Evolutionary conservation across 2,797 vertebrate genomes (phyloP).

Genomic region (Hippopotamyrus pictus): DNA sequence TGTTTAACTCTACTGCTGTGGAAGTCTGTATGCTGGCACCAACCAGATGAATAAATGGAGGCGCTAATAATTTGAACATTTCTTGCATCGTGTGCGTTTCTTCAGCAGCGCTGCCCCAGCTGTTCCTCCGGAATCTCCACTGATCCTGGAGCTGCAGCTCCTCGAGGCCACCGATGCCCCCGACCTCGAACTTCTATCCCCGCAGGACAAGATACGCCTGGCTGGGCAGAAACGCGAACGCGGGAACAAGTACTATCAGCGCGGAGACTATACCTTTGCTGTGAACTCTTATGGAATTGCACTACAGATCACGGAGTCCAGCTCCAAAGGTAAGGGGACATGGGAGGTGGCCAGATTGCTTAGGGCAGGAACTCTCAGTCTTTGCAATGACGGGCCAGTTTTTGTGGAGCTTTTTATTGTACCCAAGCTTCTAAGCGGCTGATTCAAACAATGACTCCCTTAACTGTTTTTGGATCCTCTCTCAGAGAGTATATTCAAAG

Average conservation of each 20-base stretch:
- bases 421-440: background rate
- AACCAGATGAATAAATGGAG: background rate
- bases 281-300: conserved; percentile 89
- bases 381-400: background rate
- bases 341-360: background rate
- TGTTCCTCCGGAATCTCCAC: conserved; percentile 64
- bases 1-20: background rate
- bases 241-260: conserved; percentile 85
- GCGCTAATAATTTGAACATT: background rate
- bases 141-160: conserved; percentile 78
- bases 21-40: background rate
- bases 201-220: conserved; percentile 68
- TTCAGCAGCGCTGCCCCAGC: conserved; percentile 56
- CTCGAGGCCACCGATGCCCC: conserved; percentile 64
- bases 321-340: conserved; percentile 76
- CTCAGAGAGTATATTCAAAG: background rate
- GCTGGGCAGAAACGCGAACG: conserved; percentile 80
- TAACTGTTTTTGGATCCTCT: background rate
- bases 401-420: background rate
- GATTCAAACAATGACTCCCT: background rate
- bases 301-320: conserved; percentile 78
- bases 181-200: conserved; percentile 78
- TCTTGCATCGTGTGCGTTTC: background rate
- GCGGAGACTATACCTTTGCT: conserved; percentile 80
- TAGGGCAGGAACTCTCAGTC: background rate